Evolutionary conservation across 2,797 vertebrate species (phyloP).

Genomic region (Sebastes trivittatus): DNA sequence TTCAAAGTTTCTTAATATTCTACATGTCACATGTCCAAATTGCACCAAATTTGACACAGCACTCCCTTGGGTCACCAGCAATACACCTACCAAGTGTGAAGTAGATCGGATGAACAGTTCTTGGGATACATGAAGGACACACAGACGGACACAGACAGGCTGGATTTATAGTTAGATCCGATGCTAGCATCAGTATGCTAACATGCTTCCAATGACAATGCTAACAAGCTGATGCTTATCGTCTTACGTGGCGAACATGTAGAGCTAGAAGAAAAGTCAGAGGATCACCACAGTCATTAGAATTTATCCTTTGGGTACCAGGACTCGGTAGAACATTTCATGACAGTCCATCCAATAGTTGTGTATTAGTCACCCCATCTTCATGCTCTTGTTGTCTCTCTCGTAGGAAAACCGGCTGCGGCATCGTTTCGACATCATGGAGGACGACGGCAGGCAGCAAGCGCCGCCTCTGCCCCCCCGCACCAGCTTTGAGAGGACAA

Average conservation of each 20-base stretch:
- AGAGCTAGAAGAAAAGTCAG: neutral
- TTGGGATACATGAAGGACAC: too few species aligned
- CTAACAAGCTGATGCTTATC: neutral
- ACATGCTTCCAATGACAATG: neutral
- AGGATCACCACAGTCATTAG: neutral
- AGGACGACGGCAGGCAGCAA: slow-evolving; percentile 54
- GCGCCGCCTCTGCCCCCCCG: slow-evolving; percentile 63
- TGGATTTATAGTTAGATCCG: too few species aligned
- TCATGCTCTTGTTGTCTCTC: neutral
- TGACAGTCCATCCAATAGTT: neutral
- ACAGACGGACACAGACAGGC: too few species aligned
- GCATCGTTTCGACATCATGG: slow-evolving; percentile 72
- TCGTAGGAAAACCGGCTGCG: slow-evolving; percentile 78
- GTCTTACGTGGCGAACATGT: neutral
- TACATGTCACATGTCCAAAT: too few species aligned
- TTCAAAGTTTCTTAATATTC: too few species aligned
- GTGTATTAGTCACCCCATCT: neutral
- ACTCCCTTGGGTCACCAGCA: too few species aligned
- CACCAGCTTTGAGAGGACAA: slow-evolving; percentile 88
- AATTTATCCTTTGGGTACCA: neutral
- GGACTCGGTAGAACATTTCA: neutral
- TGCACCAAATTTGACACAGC: too few species aligned
- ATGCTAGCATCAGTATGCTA: neutral
- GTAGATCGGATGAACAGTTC: too few species aligned
- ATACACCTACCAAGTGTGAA: too few species aligned